Conservation (phyloP, 1,140 invertebrate species). For the Dendrolimus punctatus region DNA sequence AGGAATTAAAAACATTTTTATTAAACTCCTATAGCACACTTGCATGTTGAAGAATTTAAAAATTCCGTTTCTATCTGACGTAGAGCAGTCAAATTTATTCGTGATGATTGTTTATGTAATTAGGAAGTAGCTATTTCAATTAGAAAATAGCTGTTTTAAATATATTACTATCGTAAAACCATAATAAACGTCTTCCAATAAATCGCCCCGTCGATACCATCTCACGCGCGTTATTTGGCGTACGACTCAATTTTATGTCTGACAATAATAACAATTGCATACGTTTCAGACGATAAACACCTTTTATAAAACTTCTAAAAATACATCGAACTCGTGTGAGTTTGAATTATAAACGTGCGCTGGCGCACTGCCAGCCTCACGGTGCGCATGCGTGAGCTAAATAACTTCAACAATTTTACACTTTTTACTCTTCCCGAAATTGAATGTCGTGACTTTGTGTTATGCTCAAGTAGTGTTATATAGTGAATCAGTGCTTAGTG, state of each 20-base stretch:
- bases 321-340: constrained; percentile 54
- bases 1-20: too few relatives aligned
- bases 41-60: too few relatives aligned
- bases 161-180: too few relatives aligned
- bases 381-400: constrained; percentile 48
- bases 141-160: too few relatives aligned
- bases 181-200: too few relatives aligned
- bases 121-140: too few relatives aligned
- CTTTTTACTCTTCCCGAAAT: constrained; percentile 49
- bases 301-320: constrained; percentile 67
- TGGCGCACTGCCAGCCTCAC: constrained; percentile 47
- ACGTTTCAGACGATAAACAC: constrained; percentile 46
- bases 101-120: too few relatives aligned
- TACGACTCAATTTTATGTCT: constrained; percentile 7
- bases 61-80: too few relatives aligned
- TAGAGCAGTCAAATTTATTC: too few relatives aligned
- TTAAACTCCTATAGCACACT: too few relatives aligned
- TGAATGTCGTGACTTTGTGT: constrained; percentile 29
- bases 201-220: not conserved
- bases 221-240: not conserved
- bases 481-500: constrained; percentile 27
- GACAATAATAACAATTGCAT: constrained; percentile 30
- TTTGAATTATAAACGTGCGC: constrained; percentile 58
- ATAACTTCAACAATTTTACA: constrained; percentile 52
- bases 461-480: constrained; percentile 41